Conservation (phyloP, 1,140 invertebrate genomes). For the Zaprionus inermis region DNA sequence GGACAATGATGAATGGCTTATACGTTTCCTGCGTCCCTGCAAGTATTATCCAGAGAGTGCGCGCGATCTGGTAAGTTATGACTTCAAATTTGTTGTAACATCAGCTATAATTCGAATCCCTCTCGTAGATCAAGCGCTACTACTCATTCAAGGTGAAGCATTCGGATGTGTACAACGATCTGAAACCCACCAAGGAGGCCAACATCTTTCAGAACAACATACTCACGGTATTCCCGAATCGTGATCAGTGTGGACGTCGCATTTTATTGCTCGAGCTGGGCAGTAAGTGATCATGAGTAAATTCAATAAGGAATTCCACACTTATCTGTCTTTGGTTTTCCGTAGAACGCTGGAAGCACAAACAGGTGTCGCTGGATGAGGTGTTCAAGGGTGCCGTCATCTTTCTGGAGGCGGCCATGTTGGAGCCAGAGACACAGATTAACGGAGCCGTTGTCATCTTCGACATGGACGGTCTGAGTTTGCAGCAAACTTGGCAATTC, state of each 20-base stretch:
- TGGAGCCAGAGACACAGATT: conserved; percentile 91
- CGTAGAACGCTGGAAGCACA: conserved; percentile 93
- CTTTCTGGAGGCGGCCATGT: conserved; percentile 91
- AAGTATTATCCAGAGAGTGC: conserved; percentile 93
- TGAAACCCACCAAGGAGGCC: conserved; percentile 89
- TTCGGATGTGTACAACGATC: conserved; percentile 88
- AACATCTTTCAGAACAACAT: conserved; percentile 92
- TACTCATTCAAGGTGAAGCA: conserved; percentile 92
- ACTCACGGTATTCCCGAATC: conserved; percentile 89
- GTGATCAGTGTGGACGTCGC: conserved; percentile 90
- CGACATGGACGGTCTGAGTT: conserved; percentile 92
- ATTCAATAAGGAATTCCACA: background rate
- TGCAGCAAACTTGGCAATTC: conserved; percentile 93
- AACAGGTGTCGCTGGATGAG: conserved; percentile 91
- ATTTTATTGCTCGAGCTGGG: conserved; percentile 91
- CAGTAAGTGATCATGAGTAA: conserved; percentile 86
- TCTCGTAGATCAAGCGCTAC: conserved; percentile 89
- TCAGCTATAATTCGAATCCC: background rate
- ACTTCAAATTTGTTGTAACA: background rate
- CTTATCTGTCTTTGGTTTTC: background rate
- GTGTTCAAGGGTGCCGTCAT: conserved; percentile 92
- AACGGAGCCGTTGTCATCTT: conserved; percentile 91
- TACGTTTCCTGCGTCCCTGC: conserved; percentile 90
- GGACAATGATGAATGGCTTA: conserved; percentile 90
- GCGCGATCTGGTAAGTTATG: conserved; percentile 87